Conservation (phyloP, 2,113 vertebrate genomes). For the Centrocercus urophasianus region DNA sequence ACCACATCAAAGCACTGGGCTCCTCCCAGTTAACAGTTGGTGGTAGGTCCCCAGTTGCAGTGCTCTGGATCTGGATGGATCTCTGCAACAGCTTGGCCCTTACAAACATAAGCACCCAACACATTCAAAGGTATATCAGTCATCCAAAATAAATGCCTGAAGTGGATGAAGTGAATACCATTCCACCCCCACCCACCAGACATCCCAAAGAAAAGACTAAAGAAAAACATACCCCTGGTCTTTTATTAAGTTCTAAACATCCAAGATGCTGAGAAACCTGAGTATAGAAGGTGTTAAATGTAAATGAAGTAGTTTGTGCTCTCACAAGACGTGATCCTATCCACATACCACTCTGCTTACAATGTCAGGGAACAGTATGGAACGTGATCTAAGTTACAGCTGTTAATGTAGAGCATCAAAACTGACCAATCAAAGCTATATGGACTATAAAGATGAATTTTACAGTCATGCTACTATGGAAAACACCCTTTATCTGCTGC, state of each 20-base stretch:
- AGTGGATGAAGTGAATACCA: not conserved
- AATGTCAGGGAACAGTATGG: not conserved
- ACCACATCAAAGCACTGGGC: not conserved
- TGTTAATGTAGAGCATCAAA: not conserved
- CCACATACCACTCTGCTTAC: not conserved
- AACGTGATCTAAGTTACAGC: not conserved
- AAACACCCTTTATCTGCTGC: not conserved
- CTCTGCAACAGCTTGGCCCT: not conserved
- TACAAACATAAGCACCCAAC: not conserved
- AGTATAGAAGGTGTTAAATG: accelerated
- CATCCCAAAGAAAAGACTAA: not conserved
- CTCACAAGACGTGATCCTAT: not conserved
- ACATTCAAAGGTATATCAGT: not conserved
- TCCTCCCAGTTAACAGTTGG: not conserved
- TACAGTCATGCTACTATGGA: not conserved
- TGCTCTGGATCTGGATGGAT: not conserved
- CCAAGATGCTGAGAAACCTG: not conserved
- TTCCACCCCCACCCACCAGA: not conserved
- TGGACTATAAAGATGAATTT: not conserved
- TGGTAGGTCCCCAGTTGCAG: not conserved
- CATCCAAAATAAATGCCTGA: not conserved
- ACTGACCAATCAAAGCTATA: not conserved
- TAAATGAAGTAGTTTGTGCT: not conserved
- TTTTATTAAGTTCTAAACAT: not conserved
- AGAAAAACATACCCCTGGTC: not conserved